These are phyloP conservation scores for Champsocephalus esox DNA, from an alignment of 2,797 vertebrate species.

Conservation along the genomic window DNA sequence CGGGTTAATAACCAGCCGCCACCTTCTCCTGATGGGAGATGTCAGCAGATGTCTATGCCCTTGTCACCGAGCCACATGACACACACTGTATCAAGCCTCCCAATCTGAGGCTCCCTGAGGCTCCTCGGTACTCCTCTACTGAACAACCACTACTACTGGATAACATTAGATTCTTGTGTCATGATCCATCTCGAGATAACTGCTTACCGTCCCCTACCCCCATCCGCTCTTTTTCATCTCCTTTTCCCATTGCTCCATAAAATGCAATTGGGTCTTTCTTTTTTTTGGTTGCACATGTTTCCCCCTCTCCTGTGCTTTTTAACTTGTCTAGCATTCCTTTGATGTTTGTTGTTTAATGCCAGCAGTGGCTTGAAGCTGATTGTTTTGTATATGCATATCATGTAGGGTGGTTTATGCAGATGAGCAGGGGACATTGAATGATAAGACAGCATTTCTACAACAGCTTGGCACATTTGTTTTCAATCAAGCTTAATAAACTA, in stretches of 20 bases:
- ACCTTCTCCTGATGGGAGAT: constrained; percentile 74
- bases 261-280: constrained; percentile 28
- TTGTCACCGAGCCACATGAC: constrained; percentile 74
- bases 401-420: constrained; percentile 56
- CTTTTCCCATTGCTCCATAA: constrained; percentile 31
- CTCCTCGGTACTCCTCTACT: constrained; percentile 59
- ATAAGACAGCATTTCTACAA: constrained; percentile 42
- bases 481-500: constrained; percentile 37
- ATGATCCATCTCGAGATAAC: constrained; percentile 67
- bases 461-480: constrained; percentile 41
- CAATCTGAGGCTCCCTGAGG: constrained; percentile 63
- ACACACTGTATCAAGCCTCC: constrained; percentile 71
- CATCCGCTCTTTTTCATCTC: constrained; percentile 42
- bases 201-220: constrained; percentile 13
- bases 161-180: constrained; percentile 63
- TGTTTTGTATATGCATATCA: constrained; percentile 57
- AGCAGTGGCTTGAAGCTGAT: constrained; percentile 42
- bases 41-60: constrained; percentile 73
- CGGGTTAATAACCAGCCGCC: constrained; percentile 78
- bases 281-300: constrained; percentile 17
- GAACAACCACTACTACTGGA: constrained; percentile 67
- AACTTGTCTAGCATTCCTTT: constrained; percentile 47
- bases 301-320: constrained; percentile 26
- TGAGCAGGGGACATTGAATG: constrained; percentile 35
- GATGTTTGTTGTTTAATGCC: constrained; percentile 51